phyloP scores from a whole-genome alignment of 1,140 invertebrate genomes.

The Leptoteleia sp. region DNA sequence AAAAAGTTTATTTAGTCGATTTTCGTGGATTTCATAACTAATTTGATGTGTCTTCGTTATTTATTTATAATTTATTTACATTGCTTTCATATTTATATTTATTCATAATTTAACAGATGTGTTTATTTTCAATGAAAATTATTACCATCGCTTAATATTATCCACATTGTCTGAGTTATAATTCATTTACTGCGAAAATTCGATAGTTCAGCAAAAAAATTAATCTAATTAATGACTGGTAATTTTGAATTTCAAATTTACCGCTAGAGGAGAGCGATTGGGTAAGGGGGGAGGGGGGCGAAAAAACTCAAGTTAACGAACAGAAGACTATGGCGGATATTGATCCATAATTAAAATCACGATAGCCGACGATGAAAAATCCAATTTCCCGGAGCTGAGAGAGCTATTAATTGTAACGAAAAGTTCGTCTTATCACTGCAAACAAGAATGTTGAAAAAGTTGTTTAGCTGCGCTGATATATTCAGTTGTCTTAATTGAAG shows the following conservation, averaged over 20 bases:
- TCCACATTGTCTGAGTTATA: too few species aligned
- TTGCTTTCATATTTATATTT: too few species aligned
- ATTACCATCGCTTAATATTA: too few species aligned
- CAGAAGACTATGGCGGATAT: constrained; percentile 13
- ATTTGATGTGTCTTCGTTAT: too few species aligned
- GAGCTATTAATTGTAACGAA: constrained; percentile 51
- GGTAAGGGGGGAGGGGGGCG: too few species aligned
- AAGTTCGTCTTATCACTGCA: constrained; percentile 56
- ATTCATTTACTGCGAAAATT: too few species aligned
- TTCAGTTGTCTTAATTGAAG: constrained; percentile 63
- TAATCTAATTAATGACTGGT: neutral
- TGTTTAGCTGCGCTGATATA: constrained; percentile 57
- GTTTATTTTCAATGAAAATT: too few species aligned
- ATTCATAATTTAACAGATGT: too few species aligned
- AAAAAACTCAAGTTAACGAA: constrained; percentile 1
- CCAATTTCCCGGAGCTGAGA: constrained; percentile 13
- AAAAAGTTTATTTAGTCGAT: too few species aligned
- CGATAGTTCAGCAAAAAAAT: neutral
- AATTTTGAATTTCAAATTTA: neutral
- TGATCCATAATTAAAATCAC: constrained; percentile 30
- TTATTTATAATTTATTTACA: too few species aligned
- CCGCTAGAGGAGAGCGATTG: neutral
- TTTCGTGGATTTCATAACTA: too few species aligned
- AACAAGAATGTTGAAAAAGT: constrained; percentile 52
- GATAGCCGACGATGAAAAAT: constrained; percentile 21